Conservation (phyloP, 2,113 vertebrate genomes). For the Catagonus wagneri region DNA sequence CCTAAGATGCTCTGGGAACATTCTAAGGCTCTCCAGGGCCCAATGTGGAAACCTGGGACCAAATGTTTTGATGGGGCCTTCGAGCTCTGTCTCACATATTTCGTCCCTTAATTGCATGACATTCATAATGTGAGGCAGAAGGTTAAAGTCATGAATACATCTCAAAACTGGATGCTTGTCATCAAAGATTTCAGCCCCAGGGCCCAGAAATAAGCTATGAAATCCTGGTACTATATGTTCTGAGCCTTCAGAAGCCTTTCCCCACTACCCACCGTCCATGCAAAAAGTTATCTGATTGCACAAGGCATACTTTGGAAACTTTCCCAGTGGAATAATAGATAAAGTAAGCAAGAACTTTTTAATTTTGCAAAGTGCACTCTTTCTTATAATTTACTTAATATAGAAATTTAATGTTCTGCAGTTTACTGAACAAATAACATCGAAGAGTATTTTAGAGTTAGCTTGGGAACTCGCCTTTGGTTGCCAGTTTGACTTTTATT, state of each 20-base stretch:
- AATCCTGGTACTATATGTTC: slow-evolving; percentile 67
- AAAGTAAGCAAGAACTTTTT: slow-evolving; percentile 89
- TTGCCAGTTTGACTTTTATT: slow-evolving; percentile 88
- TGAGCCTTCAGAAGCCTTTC: slow-evolving; percentile 81
- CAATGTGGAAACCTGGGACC: neutral
- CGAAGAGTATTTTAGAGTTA: slow-evolving; percentile 89
- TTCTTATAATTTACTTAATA: slow-evolving; percentile 92
- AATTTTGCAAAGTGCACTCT: slow-evolving; percentile 91
- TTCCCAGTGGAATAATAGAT: slow-evolving; percentile 89
- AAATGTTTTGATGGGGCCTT: neutral
- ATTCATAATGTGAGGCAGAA: neutral
- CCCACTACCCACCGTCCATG: slow-evolving; percentile 74
- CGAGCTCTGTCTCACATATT: neutral
- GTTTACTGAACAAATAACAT: slow-evolving; percentile 91
- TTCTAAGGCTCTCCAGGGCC: neutral
- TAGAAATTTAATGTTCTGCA: slow-evolving; percentile 90
- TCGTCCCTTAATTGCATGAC: neutral
- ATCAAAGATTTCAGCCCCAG: slow-evolving; percentile 37
- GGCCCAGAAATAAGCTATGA: slow-evolving; percentile 32
- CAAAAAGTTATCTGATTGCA: slow-evolving; percentile 86
- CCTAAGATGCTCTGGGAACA: neutral
- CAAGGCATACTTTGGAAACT: slow-evolving; percentile 86
- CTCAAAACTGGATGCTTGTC: slow-evolving; percentile 30
- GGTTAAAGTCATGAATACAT: neutral
- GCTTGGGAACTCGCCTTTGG: slow-evolving; percentile 86